phyloP scores from a whole-genome alignment of 2,888 invertebrate species.

The Andrena chrysosceles region DNA sequence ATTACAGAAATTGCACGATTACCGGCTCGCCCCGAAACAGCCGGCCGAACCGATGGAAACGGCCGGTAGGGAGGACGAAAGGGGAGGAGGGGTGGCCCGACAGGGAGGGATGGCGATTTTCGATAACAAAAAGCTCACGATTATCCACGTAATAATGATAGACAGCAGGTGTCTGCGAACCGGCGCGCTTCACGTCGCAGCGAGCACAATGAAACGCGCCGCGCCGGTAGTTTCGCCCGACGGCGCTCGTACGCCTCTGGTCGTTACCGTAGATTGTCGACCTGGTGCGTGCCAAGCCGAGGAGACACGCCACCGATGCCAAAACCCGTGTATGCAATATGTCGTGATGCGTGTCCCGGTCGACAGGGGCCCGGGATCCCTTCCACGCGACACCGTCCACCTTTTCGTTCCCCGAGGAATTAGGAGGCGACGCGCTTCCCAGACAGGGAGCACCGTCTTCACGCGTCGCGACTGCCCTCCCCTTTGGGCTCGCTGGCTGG shows the following conservation, averaged over 20 bases:
- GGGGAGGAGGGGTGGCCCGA: too few relatives aligned
- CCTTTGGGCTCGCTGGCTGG: background rate
- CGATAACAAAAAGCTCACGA: slow-evolving; percentile 80
- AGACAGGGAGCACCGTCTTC: slow-evolving; percentile 5
- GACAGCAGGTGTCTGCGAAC: slow-evolving; percentile 81
- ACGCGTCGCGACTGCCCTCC: background rate
- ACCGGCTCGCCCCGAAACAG: slow-evolving; percentile 48
- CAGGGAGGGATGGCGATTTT: slow-evolving; percentile 63
- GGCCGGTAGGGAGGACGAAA: background rate
- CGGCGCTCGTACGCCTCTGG: slow-evolving; percentile 63
- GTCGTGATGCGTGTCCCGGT: slow-evolving; percentile 75
- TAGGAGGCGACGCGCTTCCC: slow-evolving; percentile 11
- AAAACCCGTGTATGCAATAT: slow-evolving; percentile 78
- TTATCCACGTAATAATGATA: slow-evolving; percentile 80
- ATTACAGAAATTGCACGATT: slow-evolving; percentile 73
- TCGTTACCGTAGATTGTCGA: slow-evolving; percentile 72
- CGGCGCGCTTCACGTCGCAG: slow-evolving; percentile 67
- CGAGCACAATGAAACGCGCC: slow-evolving; percentile 74
- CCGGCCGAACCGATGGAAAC: slow-evolving; percentile 20
- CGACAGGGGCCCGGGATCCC: slow-evolving; percentile 1
- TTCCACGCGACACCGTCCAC: slow-evolving; percentile 50
- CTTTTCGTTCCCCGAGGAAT: slow-evolving; percentile 12
- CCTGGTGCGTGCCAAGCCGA: slow-evolving; percentile 67
- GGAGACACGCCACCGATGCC: slow-evolving; percentile 71
- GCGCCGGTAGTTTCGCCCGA: slow-evolving; percentile 72